A percentile compares a stretch with the other conserved stretches of the same genome.
Evolutionary conservation across 1,140 invertebrate genomes (phyloP).

Genomic region (Melitaea cinxia): DNA sequence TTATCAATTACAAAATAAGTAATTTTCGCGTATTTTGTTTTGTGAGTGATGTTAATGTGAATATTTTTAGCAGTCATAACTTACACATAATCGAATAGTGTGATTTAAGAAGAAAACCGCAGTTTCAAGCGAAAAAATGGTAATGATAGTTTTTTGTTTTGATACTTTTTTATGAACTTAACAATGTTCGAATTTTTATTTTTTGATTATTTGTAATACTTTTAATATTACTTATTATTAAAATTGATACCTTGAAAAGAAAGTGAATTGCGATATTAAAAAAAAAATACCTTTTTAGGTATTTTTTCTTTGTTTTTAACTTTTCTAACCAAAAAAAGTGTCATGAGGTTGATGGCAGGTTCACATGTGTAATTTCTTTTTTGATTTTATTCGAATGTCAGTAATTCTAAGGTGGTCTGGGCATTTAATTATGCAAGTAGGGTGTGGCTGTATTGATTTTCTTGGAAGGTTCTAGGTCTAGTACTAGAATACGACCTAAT

Average conservation of each 20-base stretch:
- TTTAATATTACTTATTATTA: conserved; percentile 21
- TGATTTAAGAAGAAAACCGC: conserved; percentile 37
- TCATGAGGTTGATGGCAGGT: conserved; percentile 65
- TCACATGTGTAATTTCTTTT: conserved; percentile 67
- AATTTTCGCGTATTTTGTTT: conserved; percentile 49
- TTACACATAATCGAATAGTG: neutral
- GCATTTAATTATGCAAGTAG: conserved; percentile 77
- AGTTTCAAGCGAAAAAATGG: conserved; percentile 71
- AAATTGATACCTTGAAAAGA: conserved; percentile 9
- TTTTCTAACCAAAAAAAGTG: conserved; percentile 80
- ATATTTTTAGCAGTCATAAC: conserved; percentile 17
- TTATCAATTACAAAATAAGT: conserved; percentile 59
- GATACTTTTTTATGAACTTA: conserved; percentile 79
- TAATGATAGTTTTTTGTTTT: conserved; percentile 82
- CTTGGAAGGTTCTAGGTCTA: conserved; percentile 79
- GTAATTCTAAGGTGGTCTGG: conserved; percentile 39
- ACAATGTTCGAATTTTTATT: conserved; percentile 64
- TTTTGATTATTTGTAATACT: conserved; percentile 37
- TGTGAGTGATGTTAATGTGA: conserved; percentile 50
- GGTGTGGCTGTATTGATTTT: conserved; percentile 83
- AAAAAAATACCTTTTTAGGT: conserved; percentile 51
- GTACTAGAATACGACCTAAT: conserved; percentile 67
- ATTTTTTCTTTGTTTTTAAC: conserved; percentile 79
- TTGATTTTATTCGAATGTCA: conserved; percentile 52
- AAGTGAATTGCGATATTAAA: conserved; percentile 15